These are phyloP conservation scores for Ailurus styani DNA, from an alignment of 2,113 vertebrate species.

Conservation along the genomic window DNA sequence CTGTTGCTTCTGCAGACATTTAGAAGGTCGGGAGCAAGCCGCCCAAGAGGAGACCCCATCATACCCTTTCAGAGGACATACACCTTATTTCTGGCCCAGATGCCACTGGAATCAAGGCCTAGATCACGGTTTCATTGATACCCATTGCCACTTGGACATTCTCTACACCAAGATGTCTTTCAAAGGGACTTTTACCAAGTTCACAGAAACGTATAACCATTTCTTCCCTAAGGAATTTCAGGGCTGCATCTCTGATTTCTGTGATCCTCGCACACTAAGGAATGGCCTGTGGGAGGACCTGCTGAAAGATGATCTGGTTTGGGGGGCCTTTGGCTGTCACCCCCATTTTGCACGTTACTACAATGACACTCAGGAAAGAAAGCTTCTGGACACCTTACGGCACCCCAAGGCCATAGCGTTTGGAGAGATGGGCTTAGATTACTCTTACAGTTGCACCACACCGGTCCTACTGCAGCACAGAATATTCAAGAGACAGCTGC, in stretches of 20 bases:
- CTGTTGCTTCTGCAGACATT: not conserved
- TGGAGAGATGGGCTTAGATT: slow-evolving; percentile 91
- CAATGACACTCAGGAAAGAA: slow-evolving; percentile 78
- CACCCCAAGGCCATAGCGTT: slow-evolving; percentile 91
- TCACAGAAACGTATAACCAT: slow-evolving; percentile 72
- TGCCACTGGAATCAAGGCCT: not conserved
- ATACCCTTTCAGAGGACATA: not conserved
- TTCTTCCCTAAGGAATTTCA: slow-evolving; percentile 85
- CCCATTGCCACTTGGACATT: slow-evolving; percentile 91
- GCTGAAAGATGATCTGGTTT: slow-evolving; percentile 86
- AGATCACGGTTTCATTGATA: slow-evolving; percentile 85
- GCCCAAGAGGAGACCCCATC: not conserved
- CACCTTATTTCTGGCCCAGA: not conserved
- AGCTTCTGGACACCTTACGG: slow-evolving; percentile 83
- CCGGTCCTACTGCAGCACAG: slow-evolving; percentile 79
- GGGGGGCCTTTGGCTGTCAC: slow-evolving; percentile 93
- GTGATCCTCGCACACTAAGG: slow-evolving; percentile 83
- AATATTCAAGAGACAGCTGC: slow-evolving; percentile 88
- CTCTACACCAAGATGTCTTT: slow-evolving; percentile 86
- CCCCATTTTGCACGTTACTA: slow-evolving; percentile 90
- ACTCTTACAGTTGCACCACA: slow-evolving; percentile 87
- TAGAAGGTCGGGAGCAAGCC: not conserved
- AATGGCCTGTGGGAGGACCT: slow-evolving; percentile 84
- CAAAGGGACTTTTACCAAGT: slow-evolving; percentile 81
- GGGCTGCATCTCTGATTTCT: slow-evolving; percentile 90